Evolutionary conservation across 2,888 invertebrate species (phyloP), one percentile per base, ranked within the genome.

Genomic region (Morpho deidamia): DNA sequence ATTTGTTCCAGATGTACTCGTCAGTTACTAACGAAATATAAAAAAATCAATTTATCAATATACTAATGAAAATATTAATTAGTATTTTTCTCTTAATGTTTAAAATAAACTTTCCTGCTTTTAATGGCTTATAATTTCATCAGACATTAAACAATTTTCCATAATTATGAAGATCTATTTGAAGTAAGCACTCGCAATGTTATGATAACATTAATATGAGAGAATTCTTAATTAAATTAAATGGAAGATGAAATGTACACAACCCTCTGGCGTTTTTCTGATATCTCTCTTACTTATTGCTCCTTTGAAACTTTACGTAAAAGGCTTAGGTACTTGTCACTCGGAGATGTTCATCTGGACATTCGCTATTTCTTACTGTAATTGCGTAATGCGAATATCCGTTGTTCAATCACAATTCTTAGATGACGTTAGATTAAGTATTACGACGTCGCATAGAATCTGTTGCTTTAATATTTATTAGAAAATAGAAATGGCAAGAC

Each of bases 381-480:
- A 81, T 79, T 80, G 76, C 73, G 68, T 65, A 67, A 70, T 70
- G 60, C 68, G 60, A 66, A 67, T 71, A 66, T 68, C 65, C 67
- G 61, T 62, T 62, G 62, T 62, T 54, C 61, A 59, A 54, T 59
- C 45, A 45, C 41, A 59, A 47, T 59, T 53, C 53, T 53, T 51
- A 59, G 59, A 57, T 57, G 59, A 51, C 53, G 53, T 58, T 50
- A 52, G 49, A 59, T 58, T 56, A 56, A 52, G 38, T 54, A 56
- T 51, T 54, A 50, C 51, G 51, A 53, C 55, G 51, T 55, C 38
- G 43, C 43, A 44, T 46, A 51, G 40, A 45, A 57, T 39, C 52
- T 53, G 51, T 58, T 53, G 14, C 12, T 23, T 23, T 23, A 23
- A 23, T 23, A 23, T 23, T 23, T 23, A 23, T 23, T 23, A 23